These are phyloP conservation scores for Gnatocerus cornutus DNA, from an alignment of 2,888 invertebrate genomes.

Conservation along the genomic window DNA sequence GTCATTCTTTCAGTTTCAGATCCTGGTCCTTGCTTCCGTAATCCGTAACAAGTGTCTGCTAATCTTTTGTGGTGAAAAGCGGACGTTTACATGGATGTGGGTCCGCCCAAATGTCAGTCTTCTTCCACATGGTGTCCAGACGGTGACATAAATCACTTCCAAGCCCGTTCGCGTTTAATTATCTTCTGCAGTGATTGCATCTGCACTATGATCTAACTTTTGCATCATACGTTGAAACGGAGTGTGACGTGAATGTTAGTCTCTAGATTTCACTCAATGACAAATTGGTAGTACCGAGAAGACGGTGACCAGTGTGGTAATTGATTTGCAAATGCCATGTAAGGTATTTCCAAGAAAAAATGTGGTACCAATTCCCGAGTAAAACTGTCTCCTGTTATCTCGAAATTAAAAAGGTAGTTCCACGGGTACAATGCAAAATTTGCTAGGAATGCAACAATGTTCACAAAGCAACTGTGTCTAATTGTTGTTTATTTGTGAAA, in stretches of 20 bases:
- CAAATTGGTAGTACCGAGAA: conserved; percentile 24
- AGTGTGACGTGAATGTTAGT: conserved; percentile 15
- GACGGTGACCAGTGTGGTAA: conserved; percentile 11
- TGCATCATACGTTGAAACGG: conserved; percentile 29
- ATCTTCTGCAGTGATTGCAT: conserved; percentile 10
- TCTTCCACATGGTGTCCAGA: conserved; percentile 38
- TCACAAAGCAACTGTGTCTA: not conserved
- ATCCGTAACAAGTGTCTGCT: conserved; percentile 45
- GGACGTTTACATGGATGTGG: conserved; percentile 51
- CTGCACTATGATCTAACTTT: conserved; percentile 35
- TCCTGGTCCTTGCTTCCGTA: conserved; percentile 36
- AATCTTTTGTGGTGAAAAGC: conserved; percentile 53
- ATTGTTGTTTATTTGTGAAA: conserved; percentile 3
- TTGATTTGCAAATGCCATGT: conserved; percentile 26
- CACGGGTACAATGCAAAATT: not conserved
- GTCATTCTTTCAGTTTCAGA: conserved; percentile 21
- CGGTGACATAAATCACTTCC: conserved; percentile 13
- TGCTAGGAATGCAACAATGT: not conserved
- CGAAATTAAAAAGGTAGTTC: not conserved
- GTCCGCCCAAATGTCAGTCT: conserved; percentile 45
- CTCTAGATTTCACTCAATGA: conserved; percentile 15
- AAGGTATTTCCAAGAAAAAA: conserved; percentile 23
- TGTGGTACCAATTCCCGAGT: not conserved
- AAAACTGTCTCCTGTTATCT: not conserved
- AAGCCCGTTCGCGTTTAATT: not conserved